Percentiles rank a stretch among this genome's conserved stretches.
Evolutionary conservation across 1,140 invertebrate genomes (phyloP).

Genomic region (Drosophila watanabei): DNA sequence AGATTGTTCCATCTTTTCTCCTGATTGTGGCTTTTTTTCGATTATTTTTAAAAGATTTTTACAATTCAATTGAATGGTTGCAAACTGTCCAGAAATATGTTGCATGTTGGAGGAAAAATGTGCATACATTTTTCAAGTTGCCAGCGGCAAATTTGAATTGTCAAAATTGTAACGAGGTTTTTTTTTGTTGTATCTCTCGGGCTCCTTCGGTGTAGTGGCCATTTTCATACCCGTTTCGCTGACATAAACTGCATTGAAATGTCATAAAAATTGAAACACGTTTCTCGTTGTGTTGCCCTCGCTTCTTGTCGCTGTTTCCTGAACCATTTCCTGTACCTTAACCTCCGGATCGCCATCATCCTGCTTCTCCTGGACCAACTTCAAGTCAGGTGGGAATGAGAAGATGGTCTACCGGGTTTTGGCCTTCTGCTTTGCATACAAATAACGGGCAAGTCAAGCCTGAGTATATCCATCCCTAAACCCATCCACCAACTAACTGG

Average conservation of each 20-base stretch:
- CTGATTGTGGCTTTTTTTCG: constrained; percentile 19
- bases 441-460: constrained; percentile 58
- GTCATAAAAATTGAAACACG: constrained; percentile 83
- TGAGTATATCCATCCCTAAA: background rate
- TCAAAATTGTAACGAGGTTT: constrained; percentile 76
- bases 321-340: constrained; percentile 7
- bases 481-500: background rate
- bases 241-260: constrained; percentile 83
- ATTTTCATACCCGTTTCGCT: constrained; percentile 62
- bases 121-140: constrained; percentile 26
- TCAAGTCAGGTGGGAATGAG: constrained; percentile 31
- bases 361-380: constrained; percentile 44
- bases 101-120: constrained; percentile 19
- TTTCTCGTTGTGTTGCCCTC: constrained; percentile 46
- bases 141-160: constrained; percentile 73
- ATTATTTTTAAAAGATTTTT: constrained; percentile 38
- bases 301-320: constrained; percentile 9
- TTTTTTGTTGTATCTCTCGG: constrained; percentile 8
- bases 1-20: constrained; percentile 11
- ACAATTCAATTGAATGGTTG: constrained; percentile 77
- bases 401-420: constrained; percentile 37
- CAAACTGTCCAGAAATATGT: constrained; percentile 70
- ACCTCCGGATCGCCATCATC: background rate
- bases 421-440: constrained; percentile 75
- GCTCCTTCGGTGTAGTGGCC: constrained; percentile 15